phyloP scores from a whole-genome alignment of 2,888 invertebrate genomes.

The Nomada fucata region DNA sequence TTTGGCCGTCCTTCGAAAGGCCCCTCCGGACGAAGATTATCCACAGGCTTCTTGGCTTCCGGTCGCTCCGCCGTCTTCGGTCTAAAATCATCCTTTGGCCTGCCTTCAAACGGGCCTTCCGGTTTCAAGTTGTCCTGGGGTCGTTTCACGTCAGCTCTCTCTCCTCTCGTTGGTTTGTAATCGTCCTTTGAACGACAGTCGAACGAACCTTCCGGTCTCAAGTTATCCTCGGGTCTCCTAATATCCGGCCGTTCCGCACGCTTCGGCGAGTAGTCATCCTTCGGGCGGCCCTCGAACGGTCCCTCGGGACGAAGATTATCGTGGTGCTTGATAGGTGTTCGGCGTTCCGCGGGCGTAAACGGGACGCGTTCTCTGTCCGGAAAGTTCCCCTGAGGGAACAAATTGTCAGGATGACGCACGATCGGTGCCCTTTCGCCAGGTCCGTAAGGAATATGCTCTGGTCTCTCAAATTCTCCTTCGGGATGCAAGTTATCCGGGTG shows the following conservation, averaged over 20 bases:
- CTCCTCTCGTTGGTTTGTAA: slow-evolving; percentile 83
- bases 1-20: slow-evolving; percentile 84
- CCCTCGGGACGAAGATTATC: slow-evolving; percentile 85
- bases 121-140: slow-evolving; percentile 86
- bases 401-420: slow-evolving; percentile 80
- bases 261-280: slow-evolving; percentile 68
- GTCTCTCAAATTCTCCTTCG: slow-evolving; percentile 79
- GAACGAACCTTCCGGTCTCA: slow-evolving; percentile 85
- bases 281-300: slow-evolving; percentile 85
- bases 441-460: slow-evolving; percentile 78
- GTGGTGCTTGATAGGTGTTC: slow-evolving; percentile 85
- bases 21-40: slow-evolving; percentile 85
- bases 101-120: slow-evolving; percentile 85
- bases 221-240: slow-evolving; percentile 83
- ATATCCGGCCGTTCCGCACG: slow-evolving; percentile 87
- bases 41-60: slow-evolving; percentile 84
- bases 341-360: slow-evolving; percentile 83
- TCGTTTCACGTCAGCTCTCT: slow-evolving; percentile 86
- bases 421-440: slow-evolving; percentile 85
- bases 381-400: slow-evolving; percentile 85
- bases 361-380: slow-evolving; percentile 80
- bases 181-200: slow-evolving; percentile 77
- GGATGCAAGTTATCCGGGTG: slow-evolving; percentile 86
- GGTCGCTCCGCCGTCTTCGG: slow-evolving; percentile 82
- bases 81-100: slow-evolving; percentile 80